phyloP scores from a whole-genome alignment of 2,888 invertebrate genomes.

The Protonemura montana region DNA sequence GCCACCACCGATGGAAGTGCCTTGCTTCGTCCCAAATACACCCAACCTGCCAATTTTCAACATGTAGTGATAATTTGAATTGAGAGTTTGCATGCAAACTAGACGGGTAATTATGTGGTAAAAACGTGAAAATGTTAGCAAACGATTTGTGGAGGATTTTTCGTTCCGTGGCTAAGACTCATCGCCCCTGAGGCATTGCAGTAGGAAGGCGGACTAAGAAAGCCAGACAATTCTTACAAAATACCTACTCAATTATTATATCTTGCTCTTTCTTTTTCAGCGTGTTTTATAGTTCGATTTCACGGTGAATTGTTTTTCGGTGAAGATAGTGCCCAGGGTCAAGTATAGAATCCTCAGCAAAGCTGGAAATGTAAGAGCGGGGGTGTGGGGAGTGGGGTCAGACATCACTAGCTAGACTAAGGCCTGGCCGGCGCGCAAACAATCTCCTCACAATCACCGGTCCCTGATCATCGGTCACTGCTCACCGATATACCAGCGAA shows the following conservation, averaged over 20 bases:
- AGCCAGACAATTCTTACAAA: slow-evolving; percentile 44
- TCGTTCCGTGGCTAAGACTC: no score
- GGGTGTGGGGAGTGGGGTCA: slow-evolving; percentile 1
- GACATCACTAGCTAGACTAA: not conserved
- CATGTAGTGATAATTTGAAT: no score
- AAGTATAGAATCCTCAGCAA: slow-evolving; percentile 25
- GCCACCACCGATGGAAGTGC: no score
- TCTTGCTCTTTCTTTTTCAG: slow-evolving; percentile 34
- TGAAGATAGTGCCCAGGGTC: slow-evolving; percentile 17
- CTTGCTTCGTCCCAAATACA: no score
- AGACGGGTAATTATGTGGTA: no score
- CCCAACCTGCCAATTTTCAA: no score
- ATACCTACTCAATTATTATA: slow-evolving; percentile 41
- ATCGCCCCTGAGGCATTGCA: no score
- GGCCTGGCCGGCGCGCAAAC: no score
- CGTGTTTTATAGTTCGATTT: slow-evolving; percentile 35
- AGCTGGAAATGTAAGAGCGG: slow-evolving; percentile 28
- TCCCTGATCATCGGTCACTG: not conserved
- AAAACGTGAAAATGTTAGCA: no score
- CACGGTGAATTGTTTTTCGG: slow-evolving; percentile 9
- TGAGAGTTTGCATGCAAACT: no score
- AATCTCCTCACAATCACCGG: not conserved
- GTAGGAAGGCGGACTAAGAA: slow-evolving; percentile 20
- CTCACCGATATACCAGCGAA: no score
- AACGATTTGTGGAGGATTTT: no score